Base-by-base conservation (phyloP, 2,113 vertebrate species). In the Parotia lawesii region DNA sequence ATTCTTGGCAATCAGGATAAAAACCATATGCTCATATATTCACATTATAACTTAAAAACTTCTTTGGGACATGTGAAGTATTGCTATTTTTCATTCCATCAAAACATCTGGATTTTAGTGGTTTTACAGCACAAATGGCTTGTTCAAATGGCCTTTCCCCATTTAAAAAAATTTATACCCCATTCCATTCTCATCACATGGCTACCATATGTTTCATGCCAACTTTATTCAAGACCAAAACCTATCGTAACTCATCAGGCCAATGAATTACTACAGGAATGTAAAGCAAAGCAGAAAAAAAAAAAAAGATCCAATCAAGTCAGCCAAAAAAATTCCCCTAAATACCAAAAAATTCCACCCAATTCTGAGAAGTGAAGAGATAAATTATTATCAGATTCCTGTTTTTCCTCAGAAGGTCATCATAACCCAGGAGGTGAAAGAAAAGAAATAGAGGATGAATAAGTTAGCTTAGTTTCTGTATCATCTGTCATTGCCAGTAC, bases 91-190 rank as follows among this genome's bases (percentile, higher is more conserved):
- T 96, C 69, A 96, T 94, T 90, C 88, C 16, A 1, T 92, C 76
- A 93, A 94, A 95, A 95, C 92, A 96, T 96, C 94, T 96, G 96
- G 94, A 94, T 93, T 96, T 94, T 78, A 92, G 90, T 86, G 92
- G 83, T 62, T 96, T 94, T 93, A 93, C 53, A 93, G 79, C 72
- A 90, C 83, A 95, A 96, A 96, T 1, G 42, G 60, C 83, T 93
- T 96, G 92, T 86, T 95, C 90, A 77, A 88, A 74, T 60, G 92
- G 88, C 44, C 44, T 92, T 96, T 81, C 48, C 29, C 65, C 28
- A 67, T 84, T 96, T 77, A 78, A 87, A 92, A 92, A 77, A 95
- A 92, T 53, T 90, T 95, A 94, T 94, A 89, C 70, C 37, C 56
- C 61, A 84, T 96, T 96, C 91, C 56, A 84, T 74, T 89, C 86